Base-by-base conservation (phyloP, 2,113 vertebrate genomes). In the Puma concolor region DNA sequence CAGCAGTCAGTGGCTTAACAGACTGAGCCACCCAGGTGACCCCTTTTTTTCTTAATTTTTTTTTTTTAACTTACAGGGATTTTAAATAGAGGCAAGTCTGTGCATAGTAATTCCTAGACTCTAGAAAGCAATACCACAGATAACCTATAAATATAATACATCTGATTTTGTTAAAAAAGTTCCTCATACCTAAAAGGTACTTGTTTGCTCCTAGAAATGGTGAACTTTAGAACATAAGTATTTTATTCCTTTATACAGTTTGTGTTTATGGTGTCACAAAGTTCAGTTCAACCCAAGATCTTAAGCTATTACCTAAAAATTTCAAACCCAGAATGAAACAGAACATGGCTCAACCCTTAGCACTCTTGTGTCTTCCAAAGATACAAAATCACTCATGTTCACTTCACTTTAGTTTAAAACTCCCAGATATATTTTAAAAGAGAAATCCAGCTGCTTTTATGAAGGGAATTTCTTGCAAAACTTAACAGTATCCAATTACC, bases 281-380 rank as follows among this genome's bases (percentile, higher is more conserved):
- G 71, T 81, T 86, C 33, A 91, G 44, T 54, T 77, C 36, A 90
- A 66, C 76, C 50, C 15, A 74, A 69, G 87, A 83, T 54, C 44
- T 72, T 57, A 57, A 57, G 60, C 60, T 89, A 84, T 36, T 77
- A 93, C 69, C 77, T 91, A 96, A 83, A 0, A 63, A 93, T 76
- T 79, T 93, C 38, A 95, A 93, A 92, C 33, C 63, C 77, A 93
- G 38, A 97, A 96, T 95, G 77, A 91, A 96, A 94, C 9, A 74
- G 66, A 97, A 97, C 94, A 94, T 90, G 69, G 84, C 21, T 97
- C 54, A 96, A 93, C 52, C 48, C 93, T 96, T 31, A 89, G 89
- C 27, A 91, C n/a, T 91, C 60, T 44, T 19, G 6, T 94, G 8
- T 93, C 60, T 95, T 91, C 72, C 66, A 95, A 86, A 93, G 89